Percentiles rank a stretch among this genome's conserved stretches.
Conservation (phyloP, 2,797 vertebrate genomes). For the Poeciliopsis turneri region DNA sequence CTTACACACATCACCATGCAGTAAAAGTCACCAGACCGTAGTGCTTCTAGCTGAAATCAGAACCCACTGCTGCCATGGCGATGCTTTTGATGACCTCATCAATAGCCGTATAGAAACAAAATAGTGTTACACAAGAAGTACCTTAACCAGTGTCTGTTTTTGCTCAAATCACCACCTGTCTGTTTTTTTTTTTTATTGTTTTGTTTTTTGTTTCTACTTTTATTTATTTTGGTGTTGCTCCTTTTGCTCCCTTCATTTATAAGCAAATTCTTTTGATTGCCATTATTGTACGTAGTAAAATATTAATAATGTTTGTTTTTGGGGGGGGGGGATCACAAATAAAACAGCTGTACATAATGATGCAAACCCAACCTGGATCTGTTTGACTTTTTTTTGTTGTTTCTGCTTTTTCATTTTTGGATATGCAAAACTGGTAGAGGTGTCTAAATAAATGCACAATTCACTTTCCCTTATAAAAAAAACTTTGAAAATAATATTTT, state of each 20-base stretch:
- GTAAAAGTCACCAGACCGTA: constrained; percentile 61
- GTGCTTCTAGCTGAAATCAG: constrained; percentile 51
- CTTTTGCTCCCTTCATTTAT: constrained; percentile 38
- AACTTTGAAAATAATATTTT: not conserved
- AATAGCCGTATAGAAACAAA: constrained; percentile 39
- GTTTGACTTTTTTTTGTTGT: not conserved
- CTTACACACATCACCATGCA: constrained; percentile 65
- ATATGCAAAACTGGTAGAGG: not conserved
- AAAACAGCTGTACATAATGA: constrained; percentile 83
- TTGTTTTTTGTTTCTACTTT: not conserved
- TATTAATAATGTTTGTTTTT: constrained; percentile 71
- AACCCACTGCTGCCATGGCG: constrained; percentile 59
- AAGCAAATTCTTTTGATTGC: constrained; percentile 78
- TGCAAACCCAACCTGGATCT: constrained; percentile 51
- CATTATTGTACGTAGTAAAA: constrained; percentile 80
- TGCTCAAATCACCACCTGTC: constrained; percentile 63
- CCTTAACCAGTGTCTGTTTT: constrained; percentile 57
- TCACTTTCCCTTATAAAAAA: not conserved
- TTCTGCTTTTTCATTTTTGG: not conserved
- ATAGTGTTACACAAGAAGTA: constrained; percentile 63
- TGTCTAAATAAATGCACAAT: not conserved
- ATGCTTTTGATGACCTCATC: constrained; percentile 56
- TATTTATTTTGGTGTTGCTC: constrained; percentile 42
- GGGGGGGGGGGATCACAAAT: constrained; percentile 72
- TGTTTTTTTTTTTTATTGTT: constrained; percentile 26